A percentile compares a stretch with the other conserved stretches of the same genome.
phyloP scores from a whole-genome alignment of 1,140 invertebrate genomes.

The Drosophila saltans region DNA sequence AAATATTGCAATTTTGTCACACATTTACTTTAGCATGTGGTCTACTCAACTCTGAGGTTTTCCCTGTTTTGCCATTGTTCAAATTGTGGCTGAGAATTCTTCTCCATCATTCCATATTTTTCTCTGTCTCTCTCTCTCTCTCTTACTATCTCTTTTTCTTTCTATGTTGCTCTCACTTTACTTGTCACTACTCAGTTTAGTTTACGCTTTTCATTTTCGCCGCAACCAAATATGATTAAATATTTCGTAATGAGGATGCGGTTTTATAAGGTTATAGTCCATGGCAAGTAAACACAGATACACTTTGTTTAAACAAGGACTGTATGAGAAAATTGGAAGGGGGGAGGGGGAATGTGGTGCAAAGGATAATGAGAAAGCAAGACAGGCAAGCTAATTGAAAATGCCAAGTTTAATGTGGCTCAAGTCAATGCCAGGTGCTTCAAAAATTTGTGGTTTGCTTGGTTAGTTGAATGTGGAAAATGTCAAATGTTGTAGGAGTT shows the following conservation, averaged over 20 bases:
- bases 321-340: not conserved
- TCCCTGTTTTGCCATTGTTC: conserved; percentile 58
- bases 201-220: conserved; percentile 41
- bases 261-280: conserved; percentile 27
- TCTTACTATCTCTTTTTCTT: not conserved
- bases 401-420: conserved; percentile 50
- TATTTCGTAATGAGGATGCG: conserved; percentile 78
- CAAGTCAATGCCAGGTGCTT: conserved; percentile 45
- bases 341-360: not conserved
- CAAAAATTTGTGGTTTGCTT: conserved; percentile 14
- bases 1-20: conserved; percentile 55
- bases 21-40: conserved; percentile 33
- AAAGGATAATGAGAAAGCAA: not conserved
- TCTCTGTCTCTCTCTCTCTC: not conserved
- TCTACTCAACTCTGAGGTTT: conserved; percentile 57
- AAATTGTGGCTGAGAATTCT: conserved; percentile 47
- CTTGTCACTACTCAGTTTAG: conserved; percentile 4
- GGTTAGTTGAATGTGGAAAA: conserved; percentile 15
- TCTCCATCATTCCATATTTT: not conserved
- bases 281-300: conserved; percentile 8
- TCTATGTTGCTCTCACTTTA: not conserved
- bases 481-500: conserved; percentile 8
- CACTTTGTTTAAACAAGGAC: not conserved
- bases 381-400: conserved; percentile 64
- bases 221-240: conserved; percentile 74